These are phyloP conservation scores for Aramus guarauna DNA, from an alignment of 2,113 vertebrate species.

Conservation along the genomic window DNA sequence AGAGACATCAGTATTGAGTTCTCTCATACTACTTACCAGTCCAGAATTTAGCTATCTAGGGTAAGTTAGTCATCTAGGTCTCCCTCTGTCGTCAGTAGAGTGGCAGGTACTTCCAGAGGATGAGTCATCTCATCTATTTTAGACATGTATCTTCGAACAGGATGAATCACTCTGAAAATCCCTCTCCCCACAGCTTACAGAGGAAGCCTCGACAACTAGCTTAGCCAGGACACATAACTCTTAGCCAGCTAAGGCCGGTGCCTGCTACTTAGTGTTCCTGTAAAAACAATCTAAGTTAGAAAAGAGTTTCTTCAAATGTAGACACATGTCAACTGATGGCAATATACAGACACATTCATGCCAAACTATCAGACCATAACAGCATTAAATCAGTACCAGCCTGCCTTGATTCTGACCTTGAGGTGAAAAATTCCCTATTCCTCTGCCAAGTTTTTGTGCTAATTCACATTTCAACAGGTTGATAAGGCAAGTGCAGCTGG, in stretches of 20 bases:
- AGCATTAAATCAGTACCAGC: neutral
- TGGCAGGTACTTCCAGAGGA: constrained; percentile 52
- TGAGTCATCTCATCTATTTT: constrained; percentile 58
- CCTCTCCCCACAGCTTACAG: neutral
- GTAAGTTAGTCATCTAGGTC: constrained; percentile 57
- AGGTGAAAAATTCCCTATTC: neutral
- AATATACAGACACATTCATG: neutral
- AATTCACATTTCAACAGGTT: neutral
- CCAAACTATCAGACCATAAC: neutral
- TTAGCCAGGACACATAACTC: neutral
- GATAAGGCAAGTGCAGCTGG: neutral
- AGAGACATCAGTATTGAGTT: neutral
- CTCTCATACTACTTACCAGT: neutral
- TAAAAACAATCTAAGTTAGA: neutral
- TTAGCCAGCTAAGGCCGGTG: neutral
- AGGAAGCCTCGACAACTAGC: neutral
- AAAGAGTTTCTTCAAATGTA: neutral
- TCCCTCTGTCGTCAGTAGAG: constrained; percentile 41
- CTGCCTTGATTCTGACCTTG: neutral
- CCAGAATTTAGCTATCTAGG: constrained; percentile 1
- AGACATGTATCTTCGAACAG: constrained; percentile 19
- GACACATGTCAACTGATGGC: neutral
- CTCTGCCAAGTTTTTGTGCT: neutral
- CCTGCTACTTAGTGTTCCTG: neutral
- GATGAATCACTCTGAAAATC: constrained; percentile 49